A percentile compares a stretch with the other conserved stretches of the same genome.
Conservation (phyloP, 2,888 invertebrate genomes). For the Himalopsyche kuldschensis region DNA sequence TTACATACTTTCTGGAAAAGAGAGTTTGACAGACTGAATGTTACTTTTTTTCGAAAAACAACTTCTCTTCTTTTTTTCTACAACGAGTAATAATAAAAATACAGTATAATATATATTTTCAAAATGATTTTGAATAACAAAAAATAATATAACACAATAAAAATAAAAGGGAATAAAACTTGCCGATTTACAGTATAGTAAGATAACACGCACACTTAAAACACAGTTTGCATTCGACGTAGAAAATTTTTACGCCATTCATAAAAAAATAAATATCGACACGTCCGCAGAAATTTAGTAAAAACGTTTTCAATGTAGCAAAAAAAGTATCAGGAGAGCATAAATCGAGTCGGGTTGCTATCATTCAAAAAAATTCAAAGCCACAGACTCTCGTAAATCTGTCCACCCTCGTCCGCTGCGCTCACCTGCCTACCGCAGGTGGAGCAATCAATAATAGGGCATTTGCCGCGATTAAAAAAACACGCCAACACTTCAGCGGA, state of each 20-base stretch:
- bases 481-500: constrained; percentile 26
- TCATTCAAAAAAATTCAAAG: constrained; percentile 26
- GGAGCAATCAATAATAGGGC: constrained; percentile 32
- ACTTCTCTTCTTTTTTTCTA: too few relatives aligned
- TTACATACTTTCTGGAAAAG: too few relatives aligned
- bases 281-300: neutral
- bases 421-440: constrained; percentile 16
- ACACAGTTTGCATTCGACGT: neutral
- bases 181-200: neutral
- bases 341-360: constrained; percentile 21
- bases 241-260: neutral
- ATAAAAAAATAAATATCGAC: neutral
- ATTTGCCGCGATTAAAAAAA: constrained; percentile 32
- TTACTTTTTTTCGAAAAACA: too few relatives aligned
- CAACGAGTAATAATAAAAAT: too few relatives aligned
- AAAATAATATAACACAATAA: too few relatives aligned
- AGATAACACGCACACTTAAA: neutral
- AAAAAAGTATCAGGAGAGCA: constrained; percentile 18
- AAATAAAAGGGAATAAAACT: too few relatives aligned
- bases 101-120: too few relatives aligned
- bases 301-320: constrained; percentile 6
- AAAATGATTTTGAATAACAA: too few relatives aligned
- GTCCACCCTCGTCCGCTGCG: constrained; percentile 7
- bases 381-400: constrained; percentile 20
- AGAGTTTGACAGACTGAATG: too few relatives aligned